Percentiles rank a stretch among this genome's conserved stretches.
Evolutionary conservation across 1,140 invertebrate genomes (phyloP).

Genomic region (Dendrolimus punctatus): DNA sequence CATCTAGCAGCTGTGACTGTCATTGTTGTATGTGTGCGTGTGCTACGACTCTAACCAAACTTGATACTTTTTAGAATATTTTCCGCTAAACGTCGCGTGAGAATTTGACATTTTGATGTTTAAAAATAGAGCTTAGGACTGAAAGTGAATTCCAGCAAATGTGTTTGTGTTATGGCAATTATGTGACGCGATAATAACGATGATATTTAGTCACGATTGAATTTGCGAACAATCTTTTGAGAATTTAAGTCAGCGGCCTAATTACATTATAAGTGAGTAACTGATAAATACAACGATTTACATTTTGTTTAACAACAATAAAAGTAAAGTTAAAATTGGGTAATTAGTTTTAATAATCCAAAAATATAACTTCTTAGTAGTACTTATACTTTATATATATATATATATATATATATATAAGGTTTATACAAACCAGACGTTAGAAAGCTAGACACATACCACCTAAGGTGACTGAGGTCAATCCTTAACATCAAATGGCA

Average conservation of each 20-base stretch:
- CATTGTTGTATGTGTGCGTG: constrained; percentile 34
- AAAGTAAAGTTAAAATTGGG: no score
- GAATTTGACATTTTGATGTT: constrained; percentile 36
- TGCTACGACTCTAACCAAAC: constrained; percentile 13
- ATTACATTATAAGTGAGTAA: no score
- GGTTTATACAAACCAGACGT: no score
- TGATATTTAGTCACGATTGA: constrained; percentile 34
- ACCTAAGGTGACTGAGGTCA: no score
- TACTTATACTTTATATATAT: no score
- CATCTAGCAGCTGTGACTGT: constrained; percentile 64
- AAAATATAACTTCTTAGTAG: no score
- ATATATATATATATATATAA: no score
- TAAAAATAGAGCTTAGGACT: constrained; percentile 32
- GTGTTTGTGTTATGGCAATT: constrained; percentile 51
- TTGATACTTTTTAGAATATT: constrained; percentile 32
- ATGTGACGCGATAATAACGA: constrained; percentile 36
- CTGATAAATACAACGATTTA: no score
- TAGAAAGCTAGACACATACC: no score
- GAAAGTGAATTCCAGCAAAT: constrained; percentile 25
- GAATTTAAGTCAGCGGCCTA: not conserved
- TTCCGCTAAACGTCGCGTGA: constrained; percentile 46
- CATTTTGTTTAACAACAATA: no score
- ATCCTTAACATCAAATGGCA: no score
- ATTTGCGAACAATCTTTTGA: not conserved
- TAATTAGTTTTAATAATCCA: no score